Evolutionary conservation across 2,113 vertebrate species (phyloP).

Genomic region (Brachyistius frenatus): DNA sequence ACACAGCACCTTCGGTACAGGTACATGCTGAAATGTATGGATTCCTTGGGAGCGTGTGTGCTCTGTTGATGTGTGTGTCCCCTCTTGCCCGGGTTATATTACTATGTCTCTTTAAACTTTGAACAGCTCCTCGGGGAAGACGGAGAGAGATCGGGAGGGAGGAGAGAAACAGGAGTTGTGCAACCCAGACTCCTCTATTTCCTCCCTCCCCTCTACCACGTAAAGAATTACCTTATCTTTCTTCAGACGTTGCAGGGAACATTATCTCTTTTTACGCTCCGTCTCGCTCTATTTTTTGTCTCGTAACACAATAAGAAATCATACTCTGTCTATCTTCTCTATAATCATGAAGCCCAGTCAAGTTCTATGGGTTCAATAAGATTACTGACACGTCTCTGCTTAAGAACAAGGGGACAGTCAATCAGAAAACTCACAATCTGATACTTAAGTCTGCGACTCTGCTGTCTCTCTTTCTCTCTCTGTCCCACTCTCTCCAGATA

Average conservation of each 20-base stretch:
- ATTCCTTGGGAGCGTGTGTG: too few relatives aligned
- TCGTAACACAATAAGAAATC: slow-evolving; percentile 20
- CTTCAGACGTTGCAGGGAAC: slow-evolving; percentile 7
- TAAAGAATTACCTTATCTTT: slow-evolving; percentile 9
- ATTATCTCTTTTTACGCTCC: neutral
- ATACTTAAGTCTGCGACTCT: slow-evolving; percentile 20
- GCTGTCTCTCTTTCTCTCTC: neutral
- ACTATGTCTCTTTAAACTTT: slow-evolving; percentile 33
- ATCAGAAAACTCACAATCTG: slow-evolving; percentile 22
- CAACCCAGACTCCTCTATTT: slow-evolving; percentile 9
- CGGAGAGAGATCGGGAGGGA: neutral
- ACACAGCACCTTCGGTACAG: too few relatives aligned
- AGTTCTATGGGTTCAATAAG: slow-evolving; percentile 9
- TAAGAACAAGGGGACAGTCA: slow-evolving; percentile 30
- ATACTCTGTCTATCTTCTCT: slow-evolving; percentile 1
- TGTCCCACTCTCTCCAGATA: slow-evolving; percentile 7
- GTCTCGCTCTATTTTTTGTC: neutral
- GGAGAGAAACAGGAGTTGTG: slow-evolving; percentile 6
- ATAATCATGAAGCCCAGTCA: slow-evolving; percentile 35
- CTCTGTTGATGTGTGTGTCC: neutral
- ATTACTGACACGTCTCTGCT: slow-evolving; percentile 46
- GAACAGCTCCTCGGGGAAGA: slow-evolving; percentile 24
- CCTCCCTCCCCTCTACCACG: neutral
- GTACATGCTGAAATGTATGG: too few relatives aligned
- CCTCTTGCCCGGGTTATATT: slow-evolving; percentile 10